phyloP scores from a whole-genome alignment of 53 echinoderm and acorn worm species.

The Hippasteria phrygiana region DNA sequence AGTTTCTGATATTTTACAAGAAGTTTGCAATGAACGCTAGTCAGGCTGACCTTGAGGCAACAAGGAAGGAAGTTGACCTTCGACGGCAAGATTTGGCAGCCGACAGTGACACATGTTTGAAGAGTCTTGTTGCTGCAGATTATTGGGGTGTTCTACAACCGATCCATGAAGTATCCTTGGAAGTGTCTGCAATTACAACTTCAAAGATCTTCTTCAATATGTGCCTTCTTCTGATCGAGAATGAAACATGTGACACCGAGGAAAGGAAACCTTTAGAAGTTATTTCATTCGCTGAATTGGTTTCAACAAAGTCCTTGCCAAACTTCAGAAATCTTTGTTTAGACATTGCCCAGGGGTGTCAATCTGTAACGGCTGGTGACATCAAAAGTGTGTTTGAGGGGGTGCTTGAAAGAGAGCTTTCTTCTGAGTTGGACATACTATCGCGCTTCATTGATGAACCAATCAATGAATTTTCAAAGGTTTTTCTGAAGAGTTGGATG shows the following conservation, averaged over 20 bases:
- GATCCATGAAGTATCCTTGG: neutral
- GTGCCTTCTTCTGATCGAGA: conserved; percentile 8
- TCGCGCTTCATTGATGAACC: neutral
- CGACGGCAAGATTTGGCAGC: conserved; percentile 7
- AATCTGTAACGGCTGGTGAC: neutral
- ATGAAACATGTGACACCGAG: neutral
- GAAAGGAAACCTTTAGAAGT: neutral
- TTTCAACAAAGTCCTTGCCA: conserved; percentile 36
- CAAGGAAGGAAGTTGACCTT: neutral
- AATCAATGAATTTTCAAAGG: neutral
- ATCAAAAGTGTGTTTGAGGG: conserved; percentile 33
- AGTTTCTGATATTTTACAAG: conserved; percentile 11
- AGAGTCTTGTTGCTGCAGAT: conserved; percentile 5
- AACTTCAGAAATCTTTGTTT: neutral
- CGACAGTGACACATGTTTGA: neutral
- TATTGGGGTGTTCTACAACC: conserved; percentile 28
- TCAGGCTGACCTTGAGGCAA: neutral
- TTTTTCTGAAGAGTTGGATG: conserved; percentile 21
- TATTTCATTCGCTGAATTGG: neutral
- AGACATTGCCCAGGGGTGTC: conserved; percentile 21
- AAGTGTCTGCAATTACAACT: neutral
- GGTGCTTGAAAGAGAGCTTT: neutral
- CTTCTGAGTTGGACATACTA: conserved; percentile 19
- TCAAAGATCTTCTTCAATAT: conserved; percentile 35
- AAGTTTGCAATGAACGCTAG: conserved; percentile 4